Base-by-base conservation (phyloP, 2,113 vertebrate species). In the Mugil cephalus region DNA sequence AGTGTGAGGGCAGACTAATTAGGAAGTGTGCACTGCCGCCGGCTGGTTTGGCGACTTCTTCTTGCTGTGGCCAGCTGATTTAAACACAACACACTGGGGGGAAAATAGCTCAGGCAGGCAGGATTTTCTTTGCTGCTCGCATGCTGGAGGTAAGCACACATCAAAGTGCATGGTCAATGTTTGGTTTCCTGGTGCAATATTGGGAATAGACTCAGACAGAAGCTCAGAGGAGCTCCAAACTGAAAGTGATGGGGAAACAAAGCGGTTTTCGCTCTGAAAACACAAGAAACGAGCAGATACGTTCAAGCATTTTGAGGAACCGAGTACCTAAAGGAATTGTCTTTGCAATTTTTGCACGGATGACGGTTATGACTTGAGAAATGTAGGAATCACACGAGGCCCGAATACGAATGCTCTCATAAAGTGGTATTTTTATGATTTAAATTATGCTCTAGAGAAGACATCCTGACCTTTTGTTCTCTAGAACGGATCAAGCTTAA, bases 1-100 rank as follows among this genome's bases (percentile, higher is more conserved):
- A 69, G 81, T 79, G 73, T 71, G 82, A 81, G 74, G 74, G 83
- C 69, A 72, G 82, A 64, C 86, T 90, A 91, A 92, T 90, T 88
- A 87, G 90, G 59, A 79, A 56, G 56, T 54, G 85, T 79, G 73
- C 8, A 34, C 67, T 11, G 70, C 71, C 48, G 53, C 69, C 13
- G 82, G 87, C 87, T 79, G 74, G 45, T 80, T 65, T 48, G 82
- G 82, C 15, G 79, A 78, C 86, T 85, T 58, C 47, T 68, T 79
- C 83, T 85, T 19, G 69, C 69, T 71, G 60, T 0, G 80, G 65
- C 61, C 50, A 60, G 76, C 70, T 80, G 77, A 85, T 77, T 78
- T 62, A 53, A 87, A 77, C 67, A 74, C 68, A 77, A 74, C 75
- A 53, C 84, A 67, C 70, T 10, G 47, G 47, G 36, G 63, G 61